phyloP scores from a whole-genome alignment of 2,797 vertebrate genomes.

The Brachymystax lenok region DNA sequence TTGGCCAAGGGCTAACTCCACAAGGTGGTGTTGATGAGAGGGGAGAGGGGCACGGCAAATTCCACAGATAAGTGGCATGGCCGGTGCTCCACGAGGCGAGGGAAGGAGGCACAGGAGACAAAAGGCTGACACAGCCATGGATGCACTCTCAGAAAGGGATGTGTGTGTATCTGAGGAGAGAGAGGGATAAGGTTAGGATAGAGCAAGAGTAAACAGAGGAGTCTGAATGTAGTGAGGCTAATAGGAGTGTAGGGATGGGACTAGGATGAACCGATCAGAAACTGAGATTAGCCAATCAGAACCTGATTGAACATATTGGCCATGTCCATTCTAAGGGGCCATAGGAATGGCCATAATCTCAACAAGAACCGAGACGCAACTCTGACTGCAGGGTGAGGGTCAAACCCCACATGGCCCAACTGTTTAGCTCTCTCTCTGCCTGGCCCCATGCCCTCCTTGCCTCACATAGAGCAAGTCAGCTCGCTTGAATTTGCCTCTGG shows the following conservation, averaged over 20 bases:
- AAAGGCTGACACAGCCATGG: background rate
- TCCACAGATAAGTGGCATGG: conserved; percentile 32
- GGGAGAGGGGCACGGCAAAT: conserved; percentile 17
- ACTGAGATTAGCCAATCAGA: background rate
- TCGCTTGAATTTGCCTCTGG: background rate
- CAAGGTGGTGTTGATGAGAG: conserved; percentile 37
- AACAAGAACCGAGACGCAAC: background rate
- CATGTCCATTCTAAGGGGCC: background rate
- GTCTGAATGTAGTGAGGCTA: background rate
- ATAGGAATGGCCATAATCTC: background rate
- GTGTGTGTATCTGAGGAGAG: background rate
- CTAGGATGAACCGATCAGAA: background rate
- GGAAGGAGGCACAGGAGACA: background rate
- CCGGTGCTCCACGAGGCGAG: background rate
- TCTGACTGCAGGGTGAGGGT: background rate
- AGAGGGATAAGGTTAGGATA: background rate
- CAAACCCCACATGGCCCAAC: background rate
- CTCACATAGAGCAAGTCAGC: background rate
- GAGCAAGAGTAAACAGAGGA: background rate
- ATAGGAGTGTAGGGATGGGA: no score
- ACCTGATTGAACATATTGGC: background rate
- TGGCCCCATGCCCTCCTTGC: background rate
- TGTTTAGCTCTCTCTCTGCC: background rate
- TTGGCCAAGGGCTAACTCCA: conserved; percentile 10
- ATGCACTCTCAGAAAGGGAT: background rate